These are phyloP conservation scores for Hafferia zeledoni DNA, from an alignment of 2,797 vertebrate genomes.

Conservation along the genomic window DNA sequence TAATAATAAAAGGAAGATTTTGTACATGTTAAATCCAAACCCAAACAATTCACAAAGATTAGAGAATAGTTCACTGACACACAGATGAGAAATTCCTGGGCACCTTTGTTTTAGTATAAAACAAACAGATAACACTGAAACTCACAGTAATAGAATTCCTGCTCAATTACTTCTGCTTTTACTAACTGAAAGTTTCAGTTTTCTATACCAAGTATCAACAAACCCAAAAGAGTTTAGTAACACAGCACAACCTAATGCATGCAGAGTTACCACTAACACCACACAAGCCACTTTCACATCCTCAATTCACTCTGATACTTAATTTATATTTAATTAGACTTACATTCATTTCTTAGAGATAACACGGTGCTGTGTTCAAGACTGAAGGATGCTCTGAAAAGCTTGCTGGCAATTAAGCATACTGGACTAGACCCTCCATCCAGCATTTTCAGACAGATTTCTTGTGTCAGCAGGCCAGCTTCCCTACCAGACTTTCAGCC, in stretches of 20 bases:
- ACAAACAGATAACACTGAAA: background rate
- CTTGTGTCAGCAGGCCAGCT: background rate
- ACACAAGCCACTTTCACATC: background rate
- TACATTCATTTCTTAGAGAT: background rate
- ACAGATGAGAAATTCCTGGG: conserved; percentile 1
- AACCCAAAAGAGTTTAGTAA: background rate
- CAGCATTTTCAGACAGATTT: background rate
- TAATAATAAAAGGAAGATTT: conserved; percentile 26
- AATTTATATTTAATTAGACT: background rate
- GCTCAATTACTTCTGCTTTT: background rate
- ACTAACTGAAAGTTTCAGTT: background rate
- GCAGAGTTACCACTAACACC: background rate
- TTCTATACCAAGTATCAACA: background rate
- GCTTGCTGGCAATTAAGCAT: background rate
- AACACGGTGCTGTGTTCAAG: background rate
- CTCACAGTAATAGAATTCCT: background rate
- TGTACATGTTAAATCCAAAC: background rate
- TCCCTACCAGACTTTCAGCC: background rate
- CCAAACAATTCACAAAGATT: conserved; percentile 15
- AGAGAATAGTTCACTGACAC: conserved; percentile 21
- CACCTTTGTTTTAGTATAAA: background rate
- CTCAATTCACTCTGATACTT: background rate
- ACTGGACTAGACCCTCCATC: background rate
- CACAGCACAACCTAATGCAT: background rate
- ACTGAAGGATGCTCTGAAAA: background rate